Conservation (phyloP, 2,888 invertebrate genomes). For the Luperina testacea region DNA sequence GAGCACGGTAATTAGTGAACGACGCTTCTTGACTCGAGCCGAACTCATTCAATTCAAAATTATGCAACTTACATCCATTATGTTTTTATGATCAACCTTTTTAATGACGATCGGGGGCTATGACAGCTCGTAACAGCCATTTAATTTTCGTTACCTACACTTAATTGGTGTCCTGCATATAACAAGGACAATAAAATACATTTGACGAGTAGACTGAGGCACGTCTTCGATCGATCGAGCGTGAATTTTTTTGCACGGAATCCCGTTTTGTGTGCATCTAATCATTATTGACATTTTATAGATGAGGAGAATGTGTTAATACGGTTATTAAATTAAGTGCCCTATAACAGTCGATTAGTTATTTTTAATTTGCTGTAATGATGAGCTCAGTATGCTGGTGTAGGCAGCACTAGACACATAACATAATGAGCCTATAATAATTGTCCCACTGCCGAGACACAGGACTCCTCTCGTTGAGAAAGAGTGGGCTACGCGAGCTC, state of each 20-base stretch:
- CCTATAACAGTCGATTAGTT: conserved; percentile 25
- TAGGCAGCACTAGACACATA: background rate
- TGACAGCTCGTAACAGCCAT: conserved; percentile 58
- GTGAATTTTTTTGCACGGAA: conserved; percentile 56
- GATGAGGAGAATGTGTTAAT: conserved; percentile 52
- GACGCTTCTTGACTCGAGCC: conserved; percentile 62
- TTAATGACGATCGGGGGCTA: conserved; percentile 62
- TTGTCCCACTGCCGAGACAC: background rate
- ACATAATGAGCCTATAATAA: background rate
- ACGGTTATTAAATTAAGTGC: conserved; percentile 21
- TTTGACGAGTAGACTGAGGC: conserved; percentile 27
- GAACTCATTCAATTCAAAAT: conserved; percentile 71
- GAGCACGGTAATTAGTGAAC: conserved; percentile 66
- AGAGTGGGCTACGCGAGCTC: background rate
- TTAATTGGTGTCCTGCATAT: conserved; percentile 57
- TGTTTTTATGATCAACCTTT: conserved; percentile 70
- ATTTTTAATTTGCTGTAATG: conserved; percentile 27
- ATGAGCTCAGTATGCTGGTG: background rate
- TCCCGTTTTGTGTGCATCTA: conserved; percentile 44
- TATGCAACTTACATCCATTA: conserved; percentile 71
- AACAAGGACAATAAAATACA: conserved; percentile 45
- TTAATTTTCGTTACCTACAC: conserved; percentile 54
- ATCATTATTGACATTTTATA: conserved; percentile 61
- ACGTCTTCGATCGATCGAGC: conserved; percentile 38
- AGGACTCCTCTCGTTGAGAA: background rate